Evolutionary conservation across 2,888 invertebrate genomes (phyloP).

Genomic region (Lasioglossum malachurum): DNA sequence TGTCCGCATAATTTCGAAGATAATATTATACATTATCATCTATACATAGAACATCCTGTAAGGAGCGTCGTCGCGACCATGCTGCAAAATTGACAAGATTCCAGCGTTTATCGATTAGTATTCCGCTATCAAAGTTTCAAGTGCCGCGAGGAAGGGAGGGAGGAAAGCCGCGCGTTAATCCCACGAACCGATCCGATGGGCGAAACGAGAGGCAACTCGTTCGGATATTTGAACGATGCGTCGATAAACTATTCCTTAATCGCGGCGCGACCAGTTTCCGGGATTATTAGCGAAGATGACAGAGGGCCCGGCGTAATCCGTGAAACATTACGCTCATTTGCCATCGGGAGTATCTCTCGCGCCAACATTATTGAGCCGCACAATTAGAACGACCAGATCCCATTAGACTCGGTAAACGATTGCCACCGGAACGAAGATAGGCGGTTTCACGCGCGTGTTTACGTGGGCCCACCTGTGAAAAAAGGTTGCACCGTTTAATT

Average conservation of each 20-base stretch:
- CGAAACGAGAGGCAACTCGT: background rate
- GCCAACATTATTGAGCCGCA: slow-evolving; percentile 1
- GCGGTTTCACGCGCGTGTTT: background rate
- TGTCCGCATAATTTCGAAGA: background rate
- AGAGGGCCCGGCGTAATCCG: slow-evolving; percentile 5
- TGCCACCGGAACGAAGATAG: background rate
- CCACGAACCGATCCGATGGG: background rate
- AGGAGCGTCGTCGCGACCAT: background rate
- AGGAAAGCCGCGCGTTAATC: background rate
- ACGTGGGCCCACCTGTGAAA: background rate
- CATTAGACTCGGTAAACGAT: background rate
- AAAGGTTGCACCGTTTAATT: slow-evolving; percentile 31
- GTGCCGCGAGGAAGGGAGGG: background rate
- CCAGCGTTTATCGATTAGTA: background rate
- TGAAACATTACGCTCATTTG: slow-evolving; percentile 30
- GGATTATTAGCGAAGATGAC: slow-evolving; percentile 19
- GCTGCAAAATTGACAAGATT: background rate
- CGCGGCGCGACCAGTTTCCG: slow-evolving; percentile 2
- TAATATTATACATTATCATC: background rate
- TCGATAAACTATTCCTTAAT: slow-evolving; percentile 12
- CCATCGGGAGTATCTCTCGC: background rate
- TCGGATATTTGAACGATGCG: background rate
- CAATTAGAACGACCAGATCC: slow-evolving; percentile 25
- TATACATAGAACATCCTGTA: background rate
- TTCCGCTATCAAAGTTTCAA: background rate